Evolutionary conservation across 2,888 invertebrate genomes (phyloP), one percentile per base, ranked within the genome.

Genomic region (Notodromas monacha): DNA sequence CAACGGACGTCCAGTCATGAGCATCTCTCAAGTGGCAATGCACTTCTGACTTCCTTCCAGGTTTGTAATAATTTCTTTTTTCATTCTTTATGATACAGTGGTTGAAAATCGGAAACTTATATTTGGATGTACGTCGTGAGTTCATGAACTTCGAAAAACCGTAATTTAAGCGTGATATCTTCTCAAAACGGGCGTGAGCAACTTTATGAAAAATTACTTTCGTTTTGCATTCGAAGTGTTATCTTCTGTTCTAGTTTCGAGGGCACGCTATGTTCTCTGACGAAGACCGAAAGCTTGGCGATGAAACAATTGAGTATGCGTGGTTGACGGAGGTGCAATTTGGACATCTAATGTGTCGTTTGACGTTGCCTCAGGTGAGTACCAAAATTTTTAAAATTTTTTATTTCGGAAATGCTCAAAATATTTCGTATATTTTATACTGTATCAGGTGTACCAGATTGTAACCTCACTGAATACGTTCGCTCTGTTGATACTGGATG

Each of bases 211-310:
- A n/a, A n/a, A n/a, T n/a, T n/a, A n/a, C n/a, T n/a, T n/a, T n/a
- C n/a, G n/a, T n/a, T n/a, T n/a, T n/a, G 28, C 28, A 14, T 31
- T 30, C 14, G 4, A n/a, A 12, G 6, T n/a, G 11, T 8, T 15
- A 26, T 21, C n/a, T 21, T 21, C n/a, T 16, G 15, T 34, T 55
- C 28, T 52, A 70, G 60, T 61, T 74, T 34, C 61, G 92, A 39
- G 92, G 89, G 0, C 81, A 86, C 47, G 84, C 81, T 1, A 74
- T 84, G 66, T 96, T 92, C 45, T 89, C 89, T 39, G 76, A 76
- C 43, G 65, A 74, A 33, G 81, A 77, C 32, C 60, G 81, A 36
- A 64, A 67, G 5, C 56, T 86, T 12, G 79, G 84, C 42, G 70
- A 81, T 47, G 89, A 89, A 41, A 86, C 89, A 0, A 51, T 92